A percentile compares a stretch with the other conserved stretches of the same genome.
Evolutionary conservation across 2,888 invertebrate genomes (phyloP).

Genomic region (Diarsia dahlii): DNA sequence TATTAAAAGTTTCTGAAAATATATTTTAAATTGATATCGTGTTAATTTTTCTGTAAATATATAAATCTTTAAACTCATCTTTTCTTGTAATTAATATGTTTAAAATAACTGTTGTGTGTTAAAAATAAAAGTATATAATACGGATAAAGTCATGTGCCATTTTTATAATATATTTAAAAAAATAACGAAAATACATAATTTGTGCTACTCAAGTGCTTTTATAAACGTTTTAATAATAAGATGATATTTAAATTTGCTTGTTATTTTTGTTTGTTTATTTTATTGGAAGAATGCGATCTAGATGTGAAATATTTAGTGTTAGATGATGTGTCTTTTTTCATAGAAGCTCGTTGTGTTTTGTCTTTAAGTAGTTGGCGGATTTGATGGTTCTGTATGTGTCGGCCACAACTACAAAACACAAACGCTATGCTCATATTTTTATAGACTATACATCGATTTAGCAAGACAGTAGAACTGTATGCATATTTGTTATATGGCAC

Average conservation of each 20-base stretch:
- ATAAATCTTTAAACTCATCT: conserved; percentile 77
- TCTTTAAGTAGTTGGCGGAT: conserved; percentile 68
- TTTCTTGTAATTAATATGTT: conserved; percentile 75
- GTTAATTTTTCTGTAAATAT: conserved; percentile 86
- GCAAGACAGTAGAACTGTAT: conserved; percentile 63
- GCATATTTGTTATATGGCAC: conserved; percentile 64
- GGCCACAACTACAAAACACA: conserved; percentile 63
- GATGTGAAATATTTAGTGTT: conserved; percentile 76
- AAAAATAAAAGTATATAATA: conserved; percentile 81
- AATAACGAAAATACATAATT: conserved; percentile 77
- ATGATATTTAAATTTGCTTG: conserved; percentile 90
- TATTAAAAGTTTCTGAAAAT: conserved; percentile 73
- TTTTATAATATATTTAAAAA: conserved; percentile 73
- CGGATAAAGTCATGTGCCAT: conserved; percentile 85
- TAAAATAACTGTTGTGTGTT: conserved; percentile 83
- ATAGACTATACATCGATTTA: conserved; percentile 61
- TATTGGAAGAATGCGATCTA: conserved; percentile 78
- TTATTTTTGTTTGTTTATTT: conserved; percentile 77
- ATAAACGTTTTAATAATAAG: conserved; percentile 81
- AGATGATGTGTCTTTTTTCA: conserved; percentile 67
- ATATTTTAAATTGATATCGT: conserved; percentile 80
- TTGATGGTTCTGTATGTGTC: conserved; percentile 52
- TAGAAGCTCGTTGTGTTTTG: conserved; percentile 71
- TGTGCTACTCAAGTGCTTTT: conserved; percentile 90
- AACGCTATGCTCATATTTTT: conserved; percentile 64